Percentiles rank a stretch among this genome's conserved stretches.
phyloP scores from a whole-genome alignment of 2,797 vertebrate species.

The Enteromius radiatus region DNA sequence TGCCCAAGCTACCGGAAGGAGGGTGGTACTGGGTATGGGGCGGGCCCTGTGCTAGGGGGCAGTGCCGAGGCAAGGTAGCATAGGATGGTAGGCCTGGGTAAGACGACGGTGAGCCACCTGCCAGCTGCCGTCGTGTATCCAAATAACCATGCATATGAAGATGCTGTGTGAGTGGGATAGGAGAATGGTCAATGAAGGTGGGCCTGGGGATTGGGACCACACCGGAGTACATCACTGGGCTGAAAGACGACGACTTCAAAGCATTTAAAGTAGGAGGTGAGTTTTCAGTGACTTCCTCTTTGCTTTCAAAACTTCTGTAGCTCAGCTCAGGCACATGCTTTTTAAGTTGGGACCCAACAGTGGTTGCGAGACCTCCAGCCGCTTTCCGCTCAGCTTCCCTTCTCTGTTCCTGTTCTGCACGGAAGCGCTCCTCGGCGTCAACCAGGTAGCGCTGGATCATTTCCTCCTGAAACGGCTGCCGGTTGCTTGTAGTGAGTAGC shows the following conservation, averaged over 20 bases:
- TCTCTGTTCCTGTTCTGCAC: conserved; percentile 87
- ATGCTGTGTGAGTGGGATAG: conserved; percentile 68
- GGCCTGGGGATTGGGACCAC: conserved; percentile 88
- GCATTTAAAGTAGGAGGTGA: conserved; percentile 62
- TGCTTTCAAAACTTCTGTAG: conserved; percentile 70
- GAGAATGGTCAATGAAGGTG: conserved; percentile 72
- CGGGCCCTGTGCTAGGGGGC: conserved; percentile 67
- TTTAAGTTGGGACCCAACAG: conserved; percentile 67
- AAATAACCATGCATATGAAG: conserved; percentile 74
- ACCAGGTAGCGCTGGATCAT: conserved; percentile 94
- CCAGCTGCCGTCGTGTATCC: conserved; percentile 78
- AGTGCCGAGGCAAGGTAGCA: conserved; percentile 84
- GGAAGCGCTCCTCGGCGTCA: conserved; percentile 90
- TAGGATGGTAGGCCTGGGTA: conserved; percentile 78
- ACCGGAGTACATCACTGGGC: conserved; percentile 80
- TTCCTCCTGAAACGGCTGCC: conserved; percentile 96
- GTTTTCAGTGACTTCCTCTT: conserved; percentile 74
- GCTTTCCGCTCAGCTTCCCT: conserved; percentile 84
- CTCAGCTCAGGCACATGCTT: conserved; percentile 69
- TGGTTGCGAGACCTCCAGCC: conserved; percentile 55
- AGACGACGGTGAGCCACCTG: conserved; percentile 73
- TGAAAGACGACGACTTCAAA: conserved; percentile 73
- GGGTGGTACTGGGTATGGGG: conserved; percentile 72
- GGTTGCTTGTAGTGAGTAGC: conserved; percentile 88
- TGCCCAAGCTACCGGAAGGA: conserved; percentile 71